Conservation (phyloP, 1,140 invertebrate genomes). For the Agraylea sexmaculata region DNA sequence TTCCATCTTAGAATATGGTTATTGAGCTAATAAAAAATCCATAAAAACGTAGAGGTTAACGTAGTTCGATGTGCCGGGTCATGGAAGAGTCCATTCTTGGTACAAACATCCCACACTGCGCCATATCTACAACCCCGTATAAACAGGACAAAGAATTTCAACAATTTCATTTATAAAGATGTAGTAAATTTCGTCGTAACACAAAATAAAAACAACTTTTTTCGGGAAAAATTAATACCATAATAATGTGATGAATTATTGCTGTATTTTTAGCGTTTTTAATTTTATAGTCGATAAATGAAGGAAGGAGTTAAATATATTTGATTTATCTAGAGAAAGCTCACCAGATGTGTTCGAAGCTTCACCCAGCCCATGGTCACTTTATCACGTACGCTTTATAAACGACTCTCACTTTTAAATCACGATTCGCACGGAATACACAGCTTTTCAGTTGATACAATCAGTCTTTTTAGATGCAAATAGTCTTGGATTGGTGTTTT, state of each 20-base stretch:
- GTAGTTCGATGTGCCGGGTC: too few relatives aligned
- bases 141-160: too few relatives aligned
- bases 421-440: not conserved
- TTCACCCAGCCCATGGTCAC: slow-evolving; percentile 40
- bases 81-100: too few relatives aligned
- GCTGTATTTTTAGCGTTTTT: not conserved
- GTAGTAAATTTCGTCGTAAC: not conserved
- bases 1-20: too few relatives aligned
- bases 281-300: not conserved
- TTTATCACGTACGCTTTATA: slow-evolving; percentile 6
- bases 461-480: too few relatives aligned
- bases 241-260: too few relatives aligned
- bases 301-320: not conserved
- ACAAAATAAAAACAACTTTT: not conserved
- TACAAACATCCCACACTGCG: too few relatives aligned
- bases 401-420: not conserved
- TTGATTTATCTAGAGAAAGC: slow-evolving; percentile 14
- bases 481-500: too few relatives aligned
- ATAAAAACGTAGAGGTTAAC: too few relatives aligned
- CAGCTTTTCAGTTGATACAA: too few relatives aligned
- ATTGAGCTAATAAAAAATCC: too few relatives aligned
- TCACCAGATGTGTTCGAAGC: slow-evolving; percentile 37
- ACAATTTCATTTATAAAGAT: not conserved
- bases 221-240: not conserved
- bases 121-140: too few relatives aligned